Conservation (phyloP, 2,888 invertebrate genomes). For the Scaptomyza parva region DNA sequence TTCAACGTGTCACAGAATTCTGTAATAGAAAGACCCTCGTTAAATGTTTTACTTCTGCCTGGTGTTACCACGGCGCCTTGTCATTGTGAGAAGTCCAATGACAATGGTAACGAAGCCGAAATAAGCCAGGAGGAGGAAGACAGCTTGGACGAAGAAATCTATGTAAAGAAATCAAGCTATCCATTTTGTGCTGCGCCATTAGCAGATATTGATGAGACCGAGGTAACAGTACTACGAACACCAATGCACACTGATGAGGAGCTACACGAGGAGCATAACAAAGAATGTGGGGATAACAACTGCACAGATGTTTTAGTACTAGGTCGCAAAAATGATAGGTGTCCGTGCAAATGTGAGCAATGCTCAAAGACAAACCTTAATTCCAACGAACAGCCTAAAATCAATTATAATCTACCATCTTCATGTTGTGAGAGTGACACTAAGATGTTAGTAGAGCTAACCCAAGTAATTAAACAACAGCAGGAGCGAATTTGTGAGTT, state of each 20-base stretch:
- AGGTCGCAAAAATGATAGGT: slow-evolving; percentile 34
- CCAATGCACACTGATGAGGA: slow-evolving; percentile 36
- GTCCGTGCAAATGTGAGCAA: slow-evolving; percentile 45
- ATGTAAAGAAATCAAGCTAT: slow-evolving; percentile 57
- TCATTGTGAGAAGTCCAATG: slow-evolving; percentile 27
- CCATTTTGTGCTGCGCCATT: slow-evolving; percentile 36
- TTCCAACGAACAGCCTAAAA: slow-evolving; percentile 1
- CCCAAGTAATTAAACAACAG: slow-evolving; percentile 47
- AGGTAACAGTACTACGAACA: slow-evolving; percentile 52
- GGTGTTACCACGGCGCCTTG: slow-evolving; percentile 46
- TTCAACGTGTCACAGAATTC: no score
- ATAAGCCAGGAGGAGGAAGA: background rate
- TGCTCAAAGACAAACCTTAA: slow-evolving; percentile 20
- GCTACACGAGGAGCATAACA: slow-evolving; percentile 5
- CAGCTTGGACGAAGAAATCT: slow-evolving; percentile 51
- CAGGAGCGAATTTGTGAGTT: slow-evolving; percentile 52
- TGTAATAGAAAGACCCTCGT: slow-evolving; percentile 19
- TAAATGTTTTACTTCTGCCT: slow-evolving; percentile 59
- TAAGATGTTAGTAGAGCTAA: slow-evolving; percentile 36
- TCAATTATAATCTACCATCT: slow-evolving; percentile 13
- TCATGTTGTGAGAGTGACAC: slow-evolving; percentile 34
- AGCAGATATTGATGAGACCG: slow-evolving; percentile 54
- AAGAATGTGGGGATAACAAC: slow-evolving; percentile 32
- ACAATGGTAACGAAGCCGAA: background rate
- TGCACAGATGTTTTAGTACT: slow-evolving; percentile 67